Evolutionary conservation across 2,113 vertebrate genomes (phyloP), one percentile per base, ranked within the genome.

Genomic region (Alouatta palliata): DNA sequence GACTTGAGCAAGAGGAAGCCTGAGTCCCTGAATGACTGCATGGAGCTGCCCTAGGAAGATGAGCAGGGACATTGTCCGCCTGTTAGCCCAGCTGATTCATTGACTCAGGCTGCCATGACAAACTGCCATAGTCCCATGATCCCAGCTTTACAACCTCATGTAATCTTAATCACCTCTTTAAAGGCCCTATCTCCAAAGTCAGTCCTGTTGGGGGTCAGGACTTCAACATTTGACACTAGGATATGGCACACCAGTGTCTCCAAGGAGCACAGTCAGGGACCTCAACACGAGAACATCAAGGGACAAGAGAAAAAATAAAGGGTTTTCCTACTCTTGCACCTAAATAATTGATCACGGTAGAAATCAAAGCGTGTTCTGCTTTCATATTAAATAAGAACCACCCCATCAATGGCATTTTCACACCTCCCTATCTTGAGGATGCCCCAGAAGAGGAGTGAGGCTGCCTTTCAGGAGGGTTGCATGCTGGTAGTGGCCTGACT

Each of bases 351-450:
- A 20, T 2, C 4, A 40, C 1, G 10, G 17, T 2, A 3, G 56
- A 76, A 43, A 40, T 16, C 76, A 61, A n/a, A n/a, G 43, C 3
- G 3, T 11, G 45, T 9, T 37, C 52, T 4, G 37, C 32, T 47
- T 76, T 23, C 61, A 10, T 8, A 17, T 9, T 6, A 56, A 6
- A 20, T 0, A 21, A 35, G 56, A 82, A 82, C 54, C 27, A 27
- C n/a, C 5, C 8, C 47, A 13, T 7, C 7, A 4, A 0, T 0
- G 3, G 40, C 5, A 1, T 0, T 13, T 19, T 21, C 85, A 2
- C 19, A 11, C 13, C 47, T 19, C 12, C 35, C 27, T 1, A 1
- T 9, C 43, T 2, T 11, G 11, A 56, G 52, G 32, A 47, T 32
- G 27, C 75, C 66, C 64, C 13, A 16, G 19, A 45, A 1, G 14